Conservation (phyloP, 2,888 invertebrate species). For the Orgyia antiqua region DNA sequence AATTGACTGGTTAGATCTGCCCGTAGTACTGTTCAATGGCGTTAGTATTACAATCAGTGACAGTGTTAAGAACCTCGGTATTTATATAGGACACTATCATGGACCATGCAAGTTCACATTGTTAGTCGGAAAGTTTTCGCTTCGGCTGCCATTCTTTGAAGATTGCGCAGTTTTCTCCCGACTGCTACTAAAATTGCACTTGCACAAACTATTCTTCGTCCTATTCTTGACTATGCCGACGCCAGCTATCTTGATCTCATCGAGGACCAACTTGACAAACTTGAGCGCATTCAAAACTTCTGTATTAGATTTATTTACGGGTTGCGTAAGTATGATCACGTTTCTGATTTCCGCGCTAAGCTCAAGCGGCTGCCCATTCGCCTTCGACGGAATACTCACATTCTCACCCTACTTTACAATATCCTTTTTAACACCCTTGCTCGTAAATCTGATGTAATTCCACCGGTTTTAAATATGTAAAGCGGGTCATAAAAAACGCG, state of each 20-base stretch:
- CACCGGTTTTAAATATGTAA: no score
- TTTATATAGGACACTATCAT: no score
- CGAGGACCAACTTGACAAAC: constrained; percentile 2
- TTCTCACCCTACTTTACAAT: neutral
- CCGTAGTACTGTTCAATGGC: no score
- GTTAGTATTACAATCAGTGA: no score
- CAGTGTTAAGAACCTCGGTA: no score
- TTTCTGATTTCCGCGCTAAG: constrained; percentile 1
- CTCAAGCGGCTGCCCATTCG: constrained; percentile 4
- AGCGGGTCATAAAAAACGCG: no score
- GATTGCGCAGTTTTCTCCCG: neutral
- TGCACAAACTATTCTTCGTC: constrained; percentile 6
- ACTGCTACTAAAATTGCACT: neutral
- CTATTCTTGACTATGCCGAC: constrained; percentile 1
- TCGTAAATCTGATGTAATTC: no score
- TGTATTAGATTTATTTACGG: constrained; percentile 4
- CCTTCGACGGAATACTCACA: constrained; percentile 1
- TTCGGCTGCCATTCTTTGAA: no score
- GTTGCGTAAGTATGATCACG: constrained; percentile 5
- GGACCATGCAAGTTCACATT: no score
- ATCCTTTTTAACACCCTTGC: neutral
- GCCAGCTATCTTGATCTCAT: constrained; percentile 1
- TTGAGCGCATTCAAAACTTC: constrained; percentile 4
- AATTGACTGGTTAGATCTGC: no score
- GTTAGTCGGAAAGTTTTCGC: no score